Percentiles rank a stretch among this genome's conserved stretches.
Conservation (phyloP, 2,113 vertebrate genomes). For the Phylloscopus trochiloides region DNA sequence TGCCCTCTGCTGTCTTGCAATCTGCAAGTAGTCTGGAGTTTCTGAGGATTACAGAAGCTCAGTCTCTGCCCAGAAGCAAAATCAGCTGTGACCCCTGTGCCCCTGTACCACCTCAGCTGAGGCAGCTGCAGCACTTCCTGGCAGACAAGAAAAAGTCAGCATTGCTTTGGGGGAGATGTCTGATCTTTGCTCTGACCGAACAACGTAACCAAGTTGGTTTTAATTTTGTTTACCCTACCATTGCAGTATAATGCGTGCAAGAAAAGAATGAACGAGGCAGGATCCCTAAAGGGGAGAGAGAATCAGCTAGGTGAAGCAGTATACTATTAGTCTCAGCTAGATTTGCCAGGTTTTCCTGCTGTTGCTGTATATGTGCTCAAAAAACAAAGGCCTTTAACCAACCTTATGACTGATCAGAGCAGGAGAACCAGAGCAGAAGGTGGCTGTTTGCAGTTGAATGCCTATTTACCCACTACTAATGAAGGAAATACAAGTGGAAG, state of each 20-base stretch:
- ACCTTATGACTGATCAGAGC: background rate
- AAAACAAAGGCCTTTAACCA: background rate
- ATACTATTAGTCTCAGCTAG: background rate
- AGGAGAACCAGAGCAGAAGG: background rate
- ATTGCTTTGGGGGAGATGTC: background rate
- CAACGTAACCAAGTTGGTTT: background rate
- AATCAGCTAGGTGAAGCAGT: background rate
- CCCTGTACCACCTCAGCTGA: background rate
- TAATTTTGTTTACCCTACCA: background rate
- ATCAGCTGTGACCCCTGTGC: background rate
- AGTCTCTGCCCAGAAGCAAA: background rate
- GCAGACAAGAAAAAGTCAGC: background rate
- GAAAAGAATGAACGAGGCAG: background rate
- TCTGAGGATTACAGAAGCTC: background rate
- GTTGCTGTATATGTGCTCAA: background rate
- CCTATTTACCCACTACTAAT: background rate
- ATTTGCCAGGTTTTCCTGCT: background rate
- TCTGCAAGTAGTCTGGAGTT: rapidly evolving
- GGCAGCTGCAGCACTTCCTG: background rate
- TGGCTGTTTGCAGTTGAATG: background rate
- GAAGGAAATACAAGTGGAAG: background rate
- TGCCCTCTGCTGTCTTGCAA: constrained; percentile 47
- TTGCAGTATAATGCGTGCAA: background rate
- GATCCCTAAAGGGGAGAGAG: background rate
- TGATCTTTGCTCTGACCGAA: background rate